Base-by-base conservation (phyloP, 1,140 invertebrate genomes). In the Dryas iulia region DNA sequence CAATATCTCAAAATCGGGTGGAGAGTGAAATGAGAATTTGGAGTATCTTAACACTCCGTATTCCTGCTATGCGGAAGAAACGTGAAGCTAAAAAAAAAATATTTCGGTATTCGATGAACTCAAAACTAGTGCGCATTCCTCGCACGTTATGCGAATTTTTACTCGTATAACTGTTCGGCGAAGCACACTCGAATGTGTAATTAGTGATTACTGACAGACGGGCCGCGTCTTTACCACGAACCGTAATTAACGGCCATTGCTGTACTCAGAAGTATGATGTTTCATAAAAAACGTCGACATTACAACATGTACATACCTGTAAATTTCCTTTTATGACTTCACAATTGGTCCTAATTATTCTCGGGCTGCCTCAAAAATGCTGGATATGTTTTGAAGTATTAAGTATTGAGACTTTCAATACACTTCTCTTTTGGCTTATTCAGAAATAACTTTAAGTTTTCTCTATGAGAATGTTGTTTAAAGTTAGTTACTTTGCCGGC, bases 171-270 rank as follows among this genome's bases (percentile, higher is more conserved):
- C 57, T 66, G 63, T 76, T 77, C 75, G 25, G 58, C 72, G 75
- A 77, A 77, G 66, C 66, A 63, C 75, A 67, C 72, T 63, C 72
- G 72, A 67, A 74, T 74, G 67, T 60, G 72, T 72, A 75, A 75
- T 78, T 78, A 76, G 74, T 76, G 72, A 73, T 78, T 78, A 76
- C 64, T 28, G 60, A 58, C 59, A 70, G 63, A 75, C 73, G 72
- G 68, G 31, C 76, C 76, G 76, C 73, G 60, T 56, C 54, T 33
- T 54, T 78, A 78, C 76, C 65, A 25, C 71, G 76, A 78, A 78
- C 66, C 53, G 56, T 52, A 78, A 78, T 78, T 78, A 75, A 73
- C 73, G 66, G 47, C 69, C 68, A 71, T 75, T 63, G 64, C 59
- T 58, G 21, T 77, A 77, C 76, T 75, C 62, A 63, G 76, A 75